Conservation (phyloP, 2,113 vertebrate species). For the Gila orcuttii region DNA sequence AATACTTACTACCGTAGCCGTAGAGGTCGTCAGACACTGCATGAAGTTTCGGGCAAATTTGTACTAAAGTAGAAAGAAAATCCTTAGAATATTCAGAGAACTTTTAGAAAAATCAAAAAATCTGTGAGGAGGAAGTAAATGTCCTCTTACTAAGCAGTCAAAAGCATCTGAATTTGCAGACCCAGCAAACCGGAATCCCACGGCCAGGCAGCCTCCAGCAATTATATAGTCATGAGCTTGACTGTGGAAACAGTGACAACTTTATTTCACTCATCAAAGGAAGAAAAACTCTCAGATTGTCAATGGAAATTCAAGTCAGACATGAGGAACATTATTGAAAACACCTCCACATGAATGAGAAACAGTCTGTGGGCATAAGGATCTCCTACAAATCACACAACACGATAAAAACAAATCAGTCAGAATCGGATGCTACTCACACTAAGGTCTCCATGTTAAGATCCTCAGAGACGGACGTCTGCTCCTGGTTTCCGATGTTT, state of each 20-base stretch:
- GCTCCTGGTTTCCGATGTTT: conserved; percentile 84
- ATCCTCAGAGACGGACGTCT: conserved; percentile 87
- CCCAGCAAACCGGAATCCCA: conserved; percentile 95
- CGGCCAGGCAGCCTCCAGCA: conserved; percentile 91
- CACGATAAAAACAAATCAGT: neutral
- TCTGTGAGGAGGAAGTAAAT: neutral
- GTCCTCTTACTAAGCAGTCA: conserved; percentile 86
- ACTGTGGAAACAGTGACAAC: conserved; percentile 69
- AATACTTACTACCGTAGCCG: conserved; percentile 85
- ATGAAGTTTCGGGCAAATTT: conserved; percentile 93
- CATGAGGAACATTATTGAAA: neutral
- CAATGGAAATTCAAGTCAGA: neutral
- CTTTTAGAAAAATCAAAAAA: neutral
- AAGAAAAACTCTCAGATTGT: neutral
- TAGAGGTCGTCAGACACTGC: conserved; percentile 87
- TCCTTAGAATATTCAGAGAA: conserved; percentile 42
- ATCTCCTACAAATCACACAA: conserved; percentile 9
- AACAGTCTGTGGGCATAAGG: neutral
- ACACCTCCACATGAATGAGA: conserved; percentile 14
- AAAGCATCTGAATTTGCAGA: conserved; percentile 95
- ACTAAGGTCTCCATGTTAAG: conserved; percentile 92
- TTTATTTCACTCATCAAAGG: neutral
- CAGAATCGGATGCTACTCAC: conserved; percentile 76
- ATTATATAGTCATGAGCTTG: conserved; percentile 98
- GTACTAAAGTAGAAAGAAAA: conserved; percentile 69